A percentile compares a stretch with the other conserved stretches of the same genome.
phyloP scores from a whole-genome alignment of 2,113 vertebrate species.

The Eonycteris spelaea region DNA sequence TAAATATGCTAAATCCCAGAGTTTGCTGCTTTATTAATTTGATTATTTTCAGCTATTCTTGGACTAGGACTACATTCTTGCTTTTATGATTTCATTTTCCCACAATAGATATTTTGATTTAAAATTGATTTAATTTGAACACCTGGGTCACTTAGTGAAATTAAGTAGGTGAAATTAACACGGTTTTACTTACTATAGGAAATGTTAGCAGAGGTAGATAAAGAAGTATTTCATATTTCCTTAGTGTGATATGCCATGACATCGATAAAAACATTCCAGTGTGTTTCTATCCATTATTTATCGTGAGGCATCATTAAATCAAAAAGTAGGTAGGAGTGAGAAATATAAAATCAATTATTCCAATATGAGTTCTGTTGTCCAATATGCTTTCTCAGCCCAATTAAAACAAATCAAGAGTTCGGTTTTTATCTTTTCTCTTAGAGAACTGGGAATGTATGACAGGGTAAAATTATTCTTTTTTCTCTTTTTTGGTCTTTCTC shows the following conservation, averaged over 20 bases:
- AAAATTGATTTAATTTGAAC: conserved; percentile 13
- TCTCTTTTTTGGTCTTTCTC: neutral
- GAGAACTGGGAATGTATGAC: neutral
- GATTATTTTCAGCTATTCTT: neutral
- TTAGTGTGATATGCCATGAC: neutral
- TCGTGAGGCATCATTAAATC: neutral
- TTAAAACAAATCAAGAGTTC: conserved; percentile 1
- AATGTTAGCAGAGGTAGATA: neutral
- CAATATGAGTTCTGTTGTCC: neutral
- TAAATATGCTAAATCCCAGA: neutral
- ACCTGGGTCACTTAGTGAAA: neutral
- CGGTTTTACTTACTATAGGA: neutral
- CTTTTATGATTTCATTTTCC: neutral
- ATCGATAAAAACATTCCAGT: neutral
- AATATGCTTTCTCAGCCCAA: neutral
- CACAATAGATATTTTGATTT: conserved; percentile 25
- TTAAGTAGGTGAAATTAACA: neutral
- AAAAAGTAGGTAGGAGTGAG: neutral
- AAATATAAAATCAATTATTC: conserved; percentile 35
- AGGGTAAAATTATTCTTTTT: neutral
- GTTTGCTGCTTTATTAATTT: neutral
- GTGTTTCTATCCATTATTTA: conserved; percentile 5
- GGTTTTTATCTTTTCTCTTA: neutral
- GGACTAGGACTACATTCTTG: neutral
- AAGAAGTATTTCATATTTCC: neutral